Evolutionary conservation across 2,113 vertebrate species (phyloP).

Genomic region (Marmota flaviventris): DNA sequence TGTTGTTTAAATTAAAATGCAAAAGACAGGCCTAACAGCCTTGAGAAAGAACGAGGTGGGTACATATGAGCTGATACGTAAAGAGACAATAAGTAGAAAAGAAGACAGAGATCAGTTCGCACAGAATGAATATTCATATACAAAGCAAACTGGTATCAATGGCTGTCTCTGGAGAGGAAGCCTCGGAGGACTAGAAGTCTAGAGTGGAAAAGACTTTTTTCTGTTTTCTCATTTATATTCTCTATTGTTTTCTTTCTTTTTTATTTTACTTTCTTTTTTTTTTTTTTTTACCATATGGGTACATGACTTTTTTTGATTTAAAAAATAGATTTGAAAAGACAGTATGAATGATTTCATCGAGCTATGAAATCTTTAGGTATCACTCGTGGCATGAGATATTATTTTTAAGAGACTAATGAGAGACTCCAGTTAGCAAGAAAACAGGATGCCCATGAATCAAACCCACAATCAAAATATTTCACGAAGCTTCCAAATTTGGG

Average conservation of each 20-base stretch:
- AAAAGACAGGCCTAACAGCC: not conserved
- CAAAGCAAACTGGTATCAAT: not conserved
- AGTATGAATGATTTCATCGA: constrained; percentile 30
- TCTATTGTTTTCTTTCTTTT: not conserved
- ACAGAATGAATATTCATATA: not conserved
- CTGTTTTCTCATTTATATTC: not conserved
- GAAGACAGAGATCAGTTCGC: not conserved
- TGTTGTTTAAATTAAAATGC: not conserved
- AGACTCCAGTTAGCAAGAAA: constrained; percentile 16
- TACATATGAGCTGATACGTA: not conserved
- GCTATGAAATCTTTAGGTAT: constrained; percentile 45
- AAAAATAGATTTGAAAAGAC: constrained; percentile 45
- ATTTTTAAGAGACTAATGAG: constrained; percentile 30
- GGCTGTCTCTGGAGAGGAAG: not conserved
- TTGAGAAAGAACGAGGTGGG: not conserved
- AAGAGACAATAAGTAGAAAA: not conserved
- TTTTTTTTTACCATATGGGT: not conserved
- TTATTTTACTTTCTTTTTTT: not conserved
- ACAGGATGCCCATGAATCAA: not conserved
- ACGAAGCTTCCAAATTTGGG: not conserved
- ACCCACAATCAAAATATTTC: not conserved
- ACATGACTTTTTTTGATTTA: not conserved
- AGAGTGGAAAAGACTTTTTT: not conserved
- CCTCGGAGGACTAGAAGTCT: not conserved
- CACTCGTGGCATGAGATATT: constrained; percentile 22